Conservation (phyloP, 2,113 vertebrate species). For the Pteruthius melanotis region DNA sequence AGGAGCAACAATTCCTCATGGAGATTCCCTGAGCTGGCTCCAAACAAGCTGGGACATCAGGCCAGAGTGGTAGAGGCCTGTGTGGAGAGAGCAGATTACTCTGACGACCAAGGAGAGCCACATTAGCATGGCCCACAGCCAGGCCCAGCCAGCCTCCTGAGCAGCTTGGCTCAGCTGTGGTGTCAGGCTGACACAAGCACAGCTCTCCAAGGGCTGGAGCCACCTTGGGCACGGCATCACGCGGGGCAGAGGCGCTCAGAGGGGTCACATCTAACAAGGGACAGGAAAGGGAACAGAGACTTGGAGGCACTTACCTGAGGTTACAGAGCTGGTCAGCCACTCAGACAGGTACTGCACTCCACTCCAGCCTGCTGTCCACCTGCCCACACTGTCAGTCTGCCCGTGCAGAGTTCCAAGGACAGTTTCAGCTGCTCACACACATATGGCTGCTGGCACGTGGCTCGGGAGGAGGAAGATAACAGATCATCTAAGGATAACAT, state of each 20-base stretch:
- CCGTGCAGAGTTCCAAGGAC: background rate
- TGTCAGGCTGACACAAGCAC: background rate
- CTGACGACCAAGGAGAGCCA: background rate
- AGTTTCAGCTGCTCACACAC: background rate
- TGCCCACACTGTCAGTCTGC: background rate
- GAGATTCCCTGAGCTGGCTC: background rate
- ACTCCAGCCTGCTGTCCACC: background rate
- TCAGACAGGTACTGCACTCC: background rate
- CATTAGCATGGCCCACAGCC: background rate
- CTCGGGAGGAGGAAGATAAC: background rate
- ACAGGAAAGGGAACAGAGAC: background rate
- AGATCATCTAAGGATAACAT: constrained; percentile 40
- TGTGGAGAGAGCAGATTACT: background rate
- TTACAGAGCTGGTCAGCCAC: background rate
- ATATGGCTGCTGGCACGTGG: background rate
- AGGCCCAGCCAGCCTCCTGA: background rate
- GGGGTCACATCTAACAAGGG: background rate
- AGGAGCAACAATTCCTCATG: background rate
- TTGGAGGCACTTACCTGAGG: background rate
- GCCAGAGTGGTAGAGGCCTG: background rate
- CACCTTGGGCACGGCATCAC: background rate
- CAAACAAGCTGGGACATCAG: background rate
- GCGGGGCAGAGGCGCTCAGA: accelerated
- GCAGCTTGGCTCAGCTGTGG: background rate
- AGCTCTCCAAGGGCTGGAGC: background rate